Conservation (phyloP, 2,888 invertebrate genomes). For the Scaptomyza flava region DNA sequence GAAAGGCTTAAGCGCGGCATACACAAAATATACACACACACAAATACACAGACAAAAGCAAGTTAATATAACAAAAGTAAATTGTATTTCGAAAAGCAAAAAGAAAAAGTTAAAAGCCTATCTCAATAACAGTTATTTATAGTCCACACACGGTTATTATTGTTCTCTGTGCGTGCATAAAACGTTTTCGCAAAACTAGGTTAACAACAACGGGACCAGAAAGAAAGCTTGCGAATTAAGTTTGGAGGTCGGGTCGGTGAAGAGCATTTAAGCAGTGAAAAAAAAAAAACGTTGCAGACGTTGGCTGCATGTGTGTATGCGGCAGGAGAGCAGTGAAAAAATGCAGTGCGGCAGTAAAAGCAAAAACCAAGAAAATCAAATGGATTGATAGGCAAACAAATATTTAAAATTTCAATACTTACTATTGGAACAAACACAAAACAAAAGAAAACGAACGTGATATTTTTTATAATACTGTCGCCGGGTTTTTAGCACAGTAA, state of each 20-base stretch:
- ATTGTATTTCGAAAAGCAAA: neutral
- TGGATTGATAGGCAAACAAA: slow-evolving; percentile 68
- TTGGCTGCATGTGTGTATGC: slow-evolving; percentile 70
- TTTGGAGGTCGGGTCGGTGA: slow-evolving; percentile 59
- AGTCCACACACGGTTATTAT: slow-evolving; percentile 10
- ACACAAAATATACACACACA: slow-evolving; percentile 13
- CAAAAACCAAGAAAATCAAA: slow-evolving; percentile 59
- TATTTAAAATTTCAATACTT: slow-evolving; percentile 51
- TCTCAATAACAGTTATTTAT: slow-evolving; percentile 30
- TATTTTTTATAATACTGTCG: slow-evolving; percentile 68
- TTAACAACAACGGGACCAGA: slow-evolving; percentile 39
- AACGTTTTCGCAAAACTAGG: slow-evolving; percentile 55
- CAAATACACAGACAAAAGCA: neutral
- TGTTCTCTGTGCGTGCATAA: slow-evolving; percentile 46
- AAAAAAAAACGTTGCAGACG: slow-evolving; percentile 61
- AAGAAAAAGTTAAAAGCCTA: slow-evolving; percentile 19
- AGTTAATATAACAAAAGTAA: slow-evolving; percentile 39
- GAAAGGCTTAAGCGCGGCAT: slow-evolving; percentile 55
- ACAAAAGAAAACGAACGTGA: slow-evolving; percentile 60
- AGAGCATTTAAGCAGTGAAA: slow-evolving; percentile 47
- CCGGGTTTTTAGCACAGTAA: slow-evolving; percentile 70
- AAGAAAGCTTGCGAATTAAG: slow-evolving; percentile 25
- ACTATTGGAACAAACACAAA: slow-evolving; percentile 35
- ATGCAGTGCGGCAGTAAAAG: slow-evolving; percentile 65
- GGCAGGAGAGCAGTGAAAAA: slow-evolving; percentile 56